Evolutionary conservation across 1,140 invertebrate species (phyloP).

Genomic region (Hyles euphorbiae): DNA sequence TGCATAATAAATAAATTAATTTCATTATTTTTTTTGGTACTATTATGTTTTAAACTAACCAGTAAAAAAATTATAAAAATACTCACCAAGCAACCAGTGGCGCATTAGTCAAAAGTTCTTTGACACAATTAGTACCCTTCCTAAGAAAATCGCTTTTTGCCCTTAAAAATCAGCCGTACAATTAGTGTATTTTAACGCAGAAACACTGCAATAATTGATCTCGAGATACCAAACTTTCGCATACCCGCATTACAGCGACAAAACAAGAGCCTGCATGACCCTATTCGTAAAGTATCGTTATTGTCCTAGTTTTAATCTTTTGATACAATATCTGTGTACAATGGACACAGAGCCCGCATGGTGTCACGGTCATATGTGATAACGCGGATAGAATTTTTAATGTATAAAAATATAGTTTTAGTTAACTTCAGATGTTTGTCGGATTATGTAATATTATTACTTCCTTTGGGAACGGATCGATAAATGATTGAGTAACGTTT

Average conservation of each 20-base stretch:
- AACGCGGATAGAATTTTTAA: slow-evolving; percentile 30
- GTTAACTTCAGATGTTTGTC: not conserved
- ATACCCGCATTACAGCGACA: too few relatives aligned
- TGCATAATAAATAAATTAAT: too few relatives aligned
- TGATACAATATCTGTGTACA: slow-evolving; percentile 12
- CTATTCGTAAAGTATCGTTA: not conserved
- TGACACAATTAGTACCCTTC: too few relatives aligned
- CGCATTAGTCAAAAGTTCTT: too few relatives aligned
- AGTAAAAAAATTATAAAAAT: too few relatives aligned
- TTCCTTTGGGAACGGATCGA: too few relatives aligned
- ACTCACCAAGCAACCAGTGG: too few relatives aligned
- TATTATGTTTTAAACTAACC: too few relatives aligned
- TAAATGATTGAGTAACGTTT: not conserved
- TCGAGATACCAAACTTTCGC: too few relatives aligned
- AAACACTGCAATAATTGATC: too few relatives aligned
- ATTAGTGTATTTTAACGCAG: not conserved
- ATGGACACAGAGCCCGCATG: slow-evolving; percentile 34
- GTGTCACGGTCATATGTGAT: slow-evolving; percentile 38
- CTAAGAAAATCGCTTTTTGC: not conserved
- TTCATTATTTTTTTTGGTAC: too few relatives aligned
- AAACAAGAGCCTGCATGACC: not conserved
- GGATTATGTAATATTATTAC: slow-evolving; percentile 7
- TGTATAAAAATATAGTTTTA: slow-evolving; percentile 21
- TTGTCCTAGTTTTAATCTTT: not conserved
- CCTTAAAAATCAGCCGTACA: not conserved